Base-by-base conservation (phyloP, 2,888 invertebrate species). In the Eupithecia vulgata region DNA sequence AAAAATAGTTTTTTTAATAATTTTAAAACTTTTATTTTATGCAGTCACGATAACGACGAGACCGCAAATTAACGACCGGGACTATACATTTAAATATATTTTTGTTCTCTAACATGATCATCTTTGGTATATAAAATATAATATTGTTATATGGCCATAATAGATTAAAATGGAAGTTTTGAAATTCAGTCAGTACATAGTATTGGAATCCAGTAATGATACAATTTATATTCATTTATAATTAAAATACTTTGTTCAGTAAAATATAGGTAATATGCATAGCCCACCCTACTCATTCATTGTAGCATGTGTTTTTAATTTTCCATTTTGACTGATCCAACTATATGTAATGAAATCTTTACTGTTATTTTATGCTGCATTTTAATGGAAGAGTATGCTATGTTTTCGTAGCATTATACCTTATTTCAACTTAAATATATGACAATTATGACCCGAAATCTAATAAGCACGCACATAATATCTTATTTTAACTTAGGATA, bases 61-160 rank as follows among this genome's bases (percentile, higher is more conserved):
- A 13, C 30, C 67, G 25, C 57, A 59, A 57, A 68, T 57, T 68
- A 68, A 37, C 12, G 57, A 59, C 37, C 17, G 35, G 8, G 40
- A 34, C 57, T 59, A 37, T 42, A 70, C 82, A 86, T 85, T 87
- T 87, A 87, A 88, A 89, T 90, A 90, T 89, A 88, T 84, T 85
- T 64, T 90, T 90, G 89, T 90, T 91, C 91, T 90, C 88, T 90
- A 90, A 90, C 83, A 85, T 87, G 85, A 87, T 92, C 92, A 87
- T 92, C 92, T 92, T 92, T 91, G 92, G 92, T 91, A 90, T 90
- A 90, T 88, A 91, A 90, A 91, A 91, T 90, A 91, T 89, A 89
- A 87, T 88, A 90, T 87, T 88, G 89, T 86, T 90, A 86, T 90
- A 91, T 91, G 91, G 91, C 91, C 90, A 88, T 88, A 84, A 81